A percentile compares a stretch with the other conserved stretches of the same genome.
phyloP scores from a whole-genome alignment of 30 jellyfish, hydroid and myxozoan genomes.

The Aurelia coerulea region DNA sequence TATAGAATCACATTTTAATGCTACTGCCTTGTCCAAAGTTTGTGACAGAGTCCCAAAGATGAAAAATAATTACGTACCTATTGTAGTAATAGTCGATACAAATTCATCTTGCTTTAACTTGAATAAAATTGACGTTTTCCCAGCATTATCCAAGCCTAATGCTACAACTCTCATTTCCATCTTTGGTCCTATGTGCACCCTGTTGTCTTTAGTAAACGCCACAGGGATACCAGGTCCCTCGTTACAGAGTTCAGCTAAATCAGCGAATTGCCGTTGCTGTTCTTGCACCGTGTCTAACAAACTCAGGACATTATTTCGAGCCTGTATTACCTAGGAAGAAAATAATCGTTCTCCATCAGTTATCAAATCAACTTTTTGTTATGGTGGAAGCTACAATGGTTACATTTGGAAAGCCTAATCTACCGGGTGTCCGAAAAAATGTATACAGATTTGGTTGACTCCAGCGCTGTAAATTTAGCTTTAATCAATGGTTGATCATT shows the following conservation, averaged over 20 bases:
- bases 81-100: constrained; percentile 93
- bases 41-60: not conserved
- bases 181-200: constrained; percentile 98
- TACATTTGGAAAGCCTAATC: no score
- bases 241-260: constrained; percentile 86
- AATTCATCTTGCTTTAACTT: constrained; percentile 93
- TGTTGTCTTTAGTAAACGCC: constrained; percentile 94
- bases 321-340: constrained; percentile 82
- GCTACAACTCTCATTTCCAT: constrained; percentile 99
- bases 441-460: no score
- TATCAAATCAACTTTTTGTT: no score
- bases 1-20: no score
- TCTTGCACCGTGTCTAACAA: constrained; percentile 92
- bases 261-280: constrained; percentile 84
- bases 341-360: no score
- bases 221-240: constrained; percentile 92
- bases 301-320: constrained; percentile 77
- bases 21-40: no score
- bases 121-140: constrained; percentile 93
- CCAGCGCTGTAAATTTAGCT: no score
- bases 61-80: constrained; percentile 58
- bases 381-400: no score
- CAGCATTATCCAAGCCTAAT: constrained; percentile 96
- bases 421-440: no score
- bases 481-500: no score